phyloP scores from a whole-genome alignment of 35 echinoderm and acorn worm species.

The Strongylocentrotus purpuratus region DNA sequence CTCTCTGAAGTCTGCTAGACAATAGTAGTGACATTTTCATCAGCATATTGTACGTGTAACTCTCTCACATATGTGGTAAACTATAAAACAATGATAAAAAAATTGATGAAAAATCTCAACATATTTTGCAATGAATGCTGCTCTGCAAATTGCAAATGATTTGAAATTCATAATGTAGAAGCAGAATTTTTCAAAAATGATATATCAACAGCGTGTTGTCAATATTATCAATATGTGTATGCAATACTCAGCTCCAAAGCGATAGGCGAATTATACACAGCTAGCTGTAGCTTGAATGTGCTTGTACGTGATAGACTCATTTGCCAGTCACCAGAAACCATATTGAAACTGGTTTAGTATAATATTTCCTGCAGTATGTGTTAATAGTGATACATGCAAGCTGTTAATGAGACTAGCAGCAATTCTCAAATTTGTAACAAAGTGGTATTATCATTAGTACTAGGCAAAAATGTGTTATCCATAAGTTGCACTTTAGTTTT shows the following conservation, averaged over 20 bases:
- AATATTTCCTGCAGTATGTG: not conserved
- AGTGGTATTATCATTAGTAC: slow-evolving; percentile 12
- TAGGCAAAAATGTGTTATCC: slow-evolving; percentile 9
- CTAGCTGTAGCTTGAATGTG: not conserved
- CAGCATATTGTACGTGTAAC: too few species aligned
- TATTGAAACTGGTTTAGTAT: not conserved
- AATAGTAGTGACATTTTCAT: too few species aligned
- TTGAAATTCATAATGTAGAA: too few species aligned
- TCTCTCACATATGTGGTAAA: too few species aligned
- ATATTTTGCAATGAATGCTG: not conserved
- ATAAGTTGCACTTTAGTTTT: not conserved
- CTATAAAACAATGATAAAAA: too few species aligned
- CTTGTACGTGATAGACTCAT: not conserved
- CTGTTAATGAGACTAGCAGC: slow-evolving; percentile 1
- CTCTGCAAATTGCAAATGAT: not conserved
- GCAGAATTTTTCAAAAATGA: too few species aligned
- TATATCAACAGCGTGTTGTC: not conserved
- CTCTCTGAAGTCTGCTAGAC: too few species aligned
- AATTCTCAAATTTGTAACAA: not conserved
- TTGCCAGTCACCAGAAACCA: not conserved
- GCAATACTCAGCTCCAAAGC: not conserved
- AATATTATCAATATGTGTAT: too few species aligned
- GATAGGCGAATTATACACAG: not conserved
- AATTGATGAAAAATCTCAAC: not conserved
- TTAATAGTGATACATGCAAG: slow-evolving; percentile 17